Evolutionary conservation across 1,140 invertebrate genomes (phyloP), one percentile per base, ranked within the genome.

Genomic region (Drosophila obscura): DNA sequence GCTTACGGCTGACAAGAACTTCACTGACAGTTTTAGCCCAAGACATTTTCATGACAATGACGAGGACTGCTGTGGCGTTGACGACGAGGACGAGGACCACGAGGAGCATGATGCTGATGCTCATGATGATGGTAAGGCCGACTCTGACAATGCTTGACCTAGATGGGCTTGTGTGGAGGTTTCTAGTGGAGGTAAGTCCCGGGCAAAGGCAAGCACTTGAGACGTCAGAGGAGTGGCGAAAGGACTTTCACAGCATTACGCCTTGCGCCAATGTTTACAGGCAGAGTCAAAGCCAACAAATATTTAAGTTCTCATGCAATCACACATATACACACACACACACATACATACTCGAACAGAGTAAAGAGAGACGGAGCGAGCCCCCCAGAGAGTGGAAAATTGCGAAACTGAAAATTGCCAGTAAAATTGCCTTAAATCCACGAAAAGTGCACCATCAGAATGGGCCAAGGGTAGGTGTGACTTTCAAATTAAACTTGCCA

Each of bases 401-500:
- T 28, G 35, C 41, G 44, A 66, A 44, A 35, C 46, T 49, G 48
- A 55, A 78, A 58, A 57, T 63, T 57, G 45, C 45, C 59, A 15
- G 15, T 13, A 43, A 81, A 77, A 56, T 57, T 58, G n/a, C 50
- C 44, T 41, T 51, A 67, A 75, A 53, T 62, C 68, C 64, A 13
- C 41, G 15, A 62, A 61, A 80, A 68, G 57, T 57, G 53, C 43
- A 68, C 64, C 73, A 61, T 75, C 52, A 69, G 48, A 75, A 77
- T 82, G 75, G 69, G 58, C 60, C 63, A 57, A 66, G 75, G 79
- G 79, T 56, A 79, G 82, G 83, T 87, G 82, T 67, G 61, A 79
- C 74, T 72, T n/a, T n/a, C 44, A 72, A 87, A 78, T 79, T 81
- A 78, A 81, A 78, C 82, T 60, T 78, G 77, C 82, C 82, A 64